A percentile compares a stretch with the other conserved stretches of the same genome.
Evolutionary conservation across 2,113 vertebrate genomes (phyloP).

Genomic region (Triplophysa siluroides): DNA sequence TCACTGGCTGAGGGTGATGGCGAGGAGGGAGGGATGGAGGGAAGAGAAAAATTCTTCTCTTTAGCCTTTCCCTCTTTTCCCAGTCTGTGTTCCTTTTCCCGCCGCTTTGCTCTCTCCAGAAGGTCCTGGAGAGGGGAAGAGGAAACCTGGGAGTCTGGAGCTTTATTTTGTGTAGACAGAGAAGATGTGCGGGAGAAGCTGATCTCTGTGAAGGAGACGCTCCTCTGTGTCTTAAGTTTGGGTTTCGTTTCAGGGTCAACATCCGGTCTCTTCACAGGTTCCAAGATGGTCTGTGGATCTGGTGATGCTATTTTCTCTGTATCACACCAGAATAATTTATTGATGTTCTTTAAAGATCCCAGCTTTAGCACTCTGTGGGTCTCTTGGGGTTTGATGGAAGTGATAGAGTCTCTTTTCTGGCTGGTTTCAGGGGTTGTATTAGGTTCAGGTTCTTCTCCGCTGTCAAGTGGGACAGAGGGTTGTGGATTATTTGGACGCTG

Average conservation of each 20-base stretch:
- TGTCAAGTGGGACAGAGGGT: constrained; percentile 12
- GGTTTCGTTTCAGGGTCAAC: constrained; percentile 30
- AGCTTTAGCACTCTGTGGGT: constrained; percentile 63
- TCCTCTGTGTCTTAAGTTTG: constrained; percentile 62
- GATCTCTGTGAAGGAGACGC: constrained; percentile 61
- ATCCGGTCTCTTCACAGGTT: constrained; percentile 54
- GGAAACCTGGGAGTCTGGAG: background rate
- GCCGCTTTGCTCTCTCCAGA: constrained; percentile 65
- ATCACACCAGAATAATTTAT: constrained; percentile 53
- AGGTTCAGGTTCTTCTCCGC: constrained; percentile 27
- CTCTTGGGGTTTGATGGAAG: constrained; percentile 34
- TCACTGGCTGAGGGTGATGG: constrained; percentile 57
- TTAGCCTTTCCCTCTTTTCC: constrained; percentile 35
- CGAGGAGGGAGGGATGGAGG: constrained; percentile 50
- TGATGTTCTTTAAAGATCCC: constrained; percentile 59
- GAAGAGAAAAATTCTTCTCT: background rate
- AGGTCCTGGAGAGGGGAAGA: constrained; percentile 61
- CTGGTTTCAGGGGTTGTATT: constrained; percentile 58
- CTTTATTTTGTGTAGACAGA: background rate
- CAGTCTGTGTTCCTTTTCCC: constrained; percentile 51
- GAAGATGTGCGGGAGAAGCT: background rate
- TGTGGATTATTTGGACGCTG: constrained; percentile 55
- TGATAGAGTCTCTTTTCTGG: constrained; percentile 44
- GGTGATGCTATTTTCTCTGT: constrained; percentile 35
- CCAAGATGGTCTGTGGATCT: constrained; percentile 57